Evolutionary conservation across 2,888 invertebrate species (phyloP).

Genomic region (Magallana nippona): DNA sequence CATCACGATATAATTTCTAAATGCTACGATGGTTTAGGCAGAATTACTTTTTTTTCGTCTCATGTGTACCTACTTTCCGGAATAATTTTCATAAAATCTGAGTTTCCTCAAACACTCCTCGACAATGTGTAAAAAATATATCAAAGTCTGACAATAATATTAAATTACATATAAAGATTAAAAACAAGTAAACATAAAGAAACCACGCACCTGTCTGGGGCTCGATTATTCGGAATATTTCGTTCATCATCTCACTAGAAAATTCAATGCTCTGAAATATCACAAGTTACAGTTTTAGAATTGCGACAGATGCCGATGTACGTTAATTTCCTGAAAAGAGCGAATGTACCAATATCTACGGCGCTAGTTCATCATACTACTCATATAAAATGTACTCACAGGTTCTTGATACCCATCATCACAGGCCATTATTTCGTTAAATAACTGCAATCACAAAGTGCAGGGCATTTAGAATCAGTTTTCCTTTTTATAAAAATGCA

Average conservation of each 20-base stretch:
- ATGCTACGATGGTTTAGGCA: no score
- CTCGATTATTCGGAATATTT: not conserved
- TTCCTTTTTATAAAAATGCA: not conserved
- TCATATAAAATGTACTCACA: not conserved
- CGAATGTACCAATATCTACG: not conserved
- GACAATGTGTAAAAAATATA: no score
- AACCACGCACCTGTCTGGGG: not conserved
- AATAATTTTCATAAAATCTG: no score
- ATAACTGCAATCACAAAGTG: not conserved
- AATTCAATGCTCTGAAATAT: conserved; percentile 14
- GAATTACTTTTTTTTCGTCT: no score
- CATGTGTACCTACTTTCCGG: no score
- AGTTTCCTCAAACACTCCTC: no score
- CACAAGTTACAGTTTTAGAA: not conserved
- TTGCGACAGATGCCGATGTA: conserved; percentile 26
- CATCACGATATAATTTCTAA: no score
- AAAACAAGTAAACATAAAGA: not conserved
- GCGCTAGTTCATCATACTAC: not conserved
- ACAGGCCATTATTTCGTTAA: not conserved
- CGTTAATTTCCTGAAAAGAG: conserved; percentile 17
- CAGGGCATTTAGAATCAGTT: not conserved
- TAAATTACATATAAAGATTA: not conserved
- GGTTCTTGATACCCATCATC: not conserved
- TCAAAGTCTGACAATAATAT: not conserved
- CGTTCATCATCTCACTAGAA: conserved; percentile 29